Evolutionary conservation across 2,888 invertebrate genomes (phyloP).

Genomic region (Apotomis betuletana): DNA sequence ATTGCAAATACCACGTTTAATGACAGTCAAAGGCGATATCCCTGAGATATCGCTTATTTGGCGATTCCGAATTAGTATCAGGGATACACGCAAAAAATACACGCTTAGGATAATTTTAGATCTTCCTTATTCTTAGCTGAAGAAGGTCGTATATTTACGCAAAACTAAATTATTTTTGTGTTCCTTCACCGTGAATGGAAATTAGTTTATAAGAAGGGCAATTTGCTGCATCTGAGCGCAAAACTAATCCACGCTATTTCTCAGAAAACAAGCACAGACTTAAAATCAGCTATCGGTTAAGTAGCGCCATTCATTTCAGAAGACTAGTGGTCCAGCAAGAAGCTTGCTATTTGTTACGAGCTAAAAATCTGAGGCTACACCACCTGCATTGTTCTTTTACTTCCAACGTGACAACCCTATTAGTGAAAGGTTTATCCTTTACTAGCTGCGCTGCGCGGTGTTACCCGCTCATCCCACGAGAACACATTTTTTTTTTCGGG

Average conservation of each 20-base stretch:
- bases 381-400: conserved; percentile 22
- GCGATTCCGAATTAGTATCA: too few relatives aligned
- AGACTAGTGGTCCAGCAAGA: conserved; percentile 17
- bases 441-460: too few relatives aligned
- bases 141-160: neutral
- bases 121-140: too few relatives aligned
- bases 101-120: too few relatives aligned
- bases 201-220: neutral
- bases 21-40: too few relatives aligned
- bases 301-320: conserved; percentile 16
- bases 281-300: conserved; percentile 12
- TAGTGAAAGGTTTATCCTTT: neutral
- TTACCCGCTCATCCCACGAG: too few relatives aligned
- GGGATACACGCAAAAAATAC: too few relatives aligned
- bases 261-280: conserved; percentile 14
- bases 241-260: conserved; percentile 17
- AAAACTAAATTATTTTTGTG: neutral
- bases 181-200: conserved; percentile 3
- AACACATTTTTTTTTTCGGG: too few relatives aligned
- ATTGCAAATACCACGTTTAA: too few relatives aligned
- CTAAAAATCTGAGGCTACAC: conserved; percentile 14
- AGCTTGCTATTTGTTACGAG: conserved; percentile 26
- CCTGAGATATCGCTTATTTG: too few relatives aligned
- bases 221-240: conserved; percentile 11
- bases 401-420: neutral